Base-by-base conservation (phyloP, 1,140 invertebrate species). In the Tribolium castaneum region DNA sequence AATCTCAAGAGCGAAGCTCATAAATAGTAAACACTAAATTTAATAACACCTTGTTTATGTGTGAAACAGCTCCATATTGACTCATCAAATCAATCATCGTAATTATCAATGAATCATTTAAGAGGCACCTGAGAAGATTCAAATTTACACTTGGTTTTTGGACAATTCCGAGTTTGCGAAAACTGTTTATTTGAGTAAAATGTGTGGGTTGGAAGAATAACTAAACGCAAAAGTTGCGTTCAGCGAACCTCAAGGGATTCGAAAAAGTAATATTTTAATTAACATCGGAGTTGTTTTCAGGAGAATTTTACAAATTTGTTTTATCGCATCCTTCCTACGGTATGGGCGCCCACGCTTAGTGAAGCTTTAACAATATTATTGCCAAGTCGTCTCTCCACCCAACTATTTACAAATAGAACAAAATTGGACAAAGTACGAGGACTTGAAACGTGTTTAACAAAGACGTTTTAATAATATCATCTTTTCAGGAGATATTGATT, bases 21-120 rank as follows among this genome's bases (percentile, higher is more conserved):
- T 45, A 45, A 45, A 45, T 45, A 45, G 2, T 45, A 45, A 45
- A 45, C 39, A 45, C 39, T 45, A 9, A n/a, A 10, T 45, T 45
- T 45, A 45, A 45, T 45, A 45, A 45, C n/a, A 13, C 5, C n/a
- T 52, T 52, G 51, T 52, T 52, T 52, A 19, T 52, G 51, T 52
- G 10, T 50, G 49, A 50, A 12, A 50, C 10, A 50, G 49, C 49
- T 52, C 51, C 7, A 16, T 7, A 52, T 52, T 52, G 51, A 52
- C 51, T 52, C 51, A 52, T 52, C 51, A 52, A 16, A 52, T 52
- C 51, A 52, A 52, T 52, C 51, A 52, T 16, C 51, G 13, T 13
- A 52, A 19, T 52, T 19, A 52, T 52, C 51, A 52, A 52, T 52
- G 51, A 52, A 16, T 52, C 51, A 52, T 52, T 52, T 16, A 50